Conservation (phyloP, 2,113 vertebrate species). For the Regulus satrapa region DNA sequence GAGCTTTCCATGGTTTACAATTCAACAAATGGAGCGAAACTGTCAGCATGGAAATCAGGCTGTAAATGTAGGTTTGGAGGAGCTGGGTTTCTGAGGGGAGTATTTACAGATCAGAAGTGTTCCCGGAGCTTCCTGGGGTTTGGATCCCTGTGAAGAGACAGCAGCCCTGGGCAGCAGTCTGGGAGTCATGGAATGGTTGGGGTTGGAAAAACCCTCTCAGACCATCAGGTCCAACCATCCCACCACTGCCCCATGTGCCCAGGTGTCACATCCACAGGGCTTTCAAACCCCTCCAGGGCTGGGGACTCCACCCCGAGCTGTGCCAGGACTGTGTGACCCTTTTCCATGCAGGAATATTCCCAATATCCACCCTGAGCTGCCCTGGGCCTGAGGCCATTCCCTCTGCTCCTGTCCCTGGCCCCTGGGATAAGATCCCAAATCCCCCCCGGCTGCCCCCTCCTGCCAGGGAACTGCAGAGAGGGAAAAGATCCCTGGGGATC, state of each 20-base stretch:
- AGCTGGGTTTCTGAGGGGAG: background rate
- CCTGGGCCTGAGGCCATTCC: background rate
- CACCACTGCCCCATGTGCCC: background rate
- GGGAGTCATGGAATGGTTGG: fast-evolving
- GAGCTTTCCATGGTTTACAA: slow-evolving; percentile 78
- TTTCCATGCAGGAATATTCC: fast-evolving
- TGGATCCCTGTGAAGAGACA: too few species aligned
- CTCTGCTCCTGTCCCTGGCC: background rate
- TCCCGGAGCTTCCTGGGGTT: too few species aligned
- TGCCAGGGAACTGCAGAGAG: background rate
- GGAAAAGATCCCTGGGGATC: too few species aligned
- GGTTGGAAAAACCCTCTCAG: background rate
- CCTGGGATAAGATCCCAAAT: background rate
- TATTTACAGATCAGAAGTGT: slow-evolving; percentile 61
- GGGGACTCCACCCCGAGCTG: fast-evolving
- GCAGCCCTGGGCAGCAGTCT: too few species aligned
- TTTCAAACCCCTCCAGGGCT: fast-evolving
- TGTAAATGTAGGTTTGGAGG: background rate
- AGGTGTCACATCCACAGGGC: fast-evolving
- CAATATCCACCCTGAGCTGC: fast-evolving
- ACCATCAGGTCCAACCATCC: fast-evolving
- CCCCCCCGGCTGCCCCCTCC: background rate
- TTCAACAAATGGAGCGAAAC: slow-evolving; percentile 76
- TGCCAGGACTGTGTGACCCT: background rate
- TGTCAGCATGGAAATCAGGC: slow-evolving; percentile 75